Conservation (phyloP, 2,888 invertebrate species). For the Chrysolina haemoptera region DNA sequence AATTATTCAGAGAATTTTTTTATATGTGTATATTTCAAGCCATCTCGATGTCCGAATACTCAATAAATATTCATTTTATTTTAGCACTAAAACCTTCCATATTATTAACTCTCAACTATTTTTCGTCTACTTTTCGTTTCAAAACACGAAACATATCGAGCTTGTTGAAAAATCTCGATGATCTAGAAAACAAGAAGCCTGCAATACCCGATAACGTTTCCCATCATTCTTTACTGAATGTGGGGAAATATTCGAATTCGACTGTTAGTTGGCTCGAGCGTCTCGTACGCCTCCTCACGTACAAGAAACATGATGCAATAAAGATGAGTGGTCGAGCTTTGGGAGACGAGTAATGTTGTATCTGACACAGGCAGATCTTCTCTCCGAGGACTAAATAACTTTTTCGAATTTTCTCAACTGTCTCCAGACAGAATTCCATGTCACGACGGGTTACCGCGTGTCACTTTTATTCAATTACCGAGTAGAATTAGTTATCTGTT, state of each 20-base stretch:
- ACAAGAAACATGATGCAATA: slow-evolving; percentile 65
- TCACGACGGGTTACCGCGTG: not conserved
- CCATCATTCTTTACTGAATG: slow-evolving; percentile 58
- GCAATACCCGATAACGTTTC: slow-evolving; percentile 41
- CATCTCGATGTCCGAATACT: too few species aligned
- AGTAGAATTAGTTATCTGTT: not conserved
- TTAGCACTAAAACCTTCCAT: too few species aligned
- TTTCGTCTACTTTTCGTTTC: not conserved
- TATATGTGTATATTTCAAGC: too few species aligned
- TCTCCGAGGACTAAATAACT: slow-evolving; percentile 43
- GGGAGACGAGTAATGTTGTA: slow-evolving; percentile 40
- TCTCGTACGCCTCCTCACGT: slow-evolving; percentile 59
- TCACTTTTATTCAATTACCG: not conserved
- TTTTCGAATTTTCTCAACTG: slow-evolving; percentile 38
- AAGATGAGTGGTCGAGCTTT: slow-evolving; percentile 61
- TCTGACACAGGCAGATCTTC: slow-evolving; percentile 47
- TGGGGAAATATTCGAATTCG: slow-evolving; percentile 46
- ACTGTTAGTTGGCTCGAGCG: slow-evolving; percentile 13
- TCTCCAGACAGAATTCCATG: slow-evolving; percentile 30
- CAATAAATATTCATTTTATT: too few species aligned
- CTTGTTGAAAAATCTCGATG: slow-evolving; percentile 12
- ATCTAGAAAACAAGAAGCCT: slow-evolving; percentile 10
- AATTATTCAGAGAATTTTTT: too few species aligned
- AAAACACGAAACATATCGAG: not conserved
- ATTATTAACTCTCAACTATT: too few species aligned